Conservation (phyloP, 2,888 invertebrate genomes). For the Dusona sp. region DNA sequence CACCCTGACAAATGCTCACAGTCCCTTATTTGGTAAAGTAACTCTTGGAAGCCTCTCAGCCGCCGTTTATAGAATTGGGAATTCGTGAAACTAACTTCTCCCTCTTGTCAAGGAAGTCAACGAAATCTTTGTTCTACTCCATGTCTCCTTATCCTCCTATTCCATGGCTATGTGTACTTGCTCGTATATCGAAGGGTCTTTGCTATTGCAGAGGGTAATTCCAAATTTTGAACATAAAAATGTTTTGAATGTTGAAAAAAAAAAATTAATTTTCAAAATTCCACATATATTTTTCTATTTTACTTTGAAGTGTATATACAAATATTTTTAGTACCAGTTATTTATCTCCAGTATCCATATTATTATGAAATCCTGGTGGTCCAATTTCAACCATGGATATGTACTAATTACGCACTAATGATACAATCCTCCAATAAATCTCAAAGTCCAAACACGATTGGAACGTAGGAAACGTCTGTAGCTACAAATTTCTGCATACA, state of each 20-base stretch:
- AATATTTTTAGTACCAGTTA: neutral
- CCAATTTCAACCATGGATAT: neutral
- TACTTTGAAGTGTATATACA: neutral
- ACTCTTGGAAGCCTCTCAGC: slow-evolving; percentile 35
- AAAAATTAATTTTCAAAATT: neutral
- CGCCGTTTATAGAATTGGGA: slow-evolving; percentile 42
- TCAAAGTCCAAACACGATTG: neutral
- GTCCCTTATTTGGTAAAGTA: slow-evolving; percentile 29
- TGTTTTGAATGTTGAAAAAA: no score
- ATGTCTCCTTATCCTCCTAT: neutral
- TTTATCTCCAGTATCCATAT: neutral
- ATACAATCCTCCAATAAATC: slow-evolving; percentile 1
- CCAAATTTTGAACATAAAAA: neutral
- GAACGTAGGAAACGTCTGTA: neutral
- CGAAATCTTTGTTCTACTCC: slow-evolving; percentile 52
- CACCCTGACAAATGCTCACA: slow-evolving; percentile 66
- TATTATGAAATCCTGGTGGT: neutral
- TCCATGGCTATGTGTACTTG: slow-evolving; percentile 10
- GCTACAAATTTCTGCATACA: slow-evolving; percentile 31
- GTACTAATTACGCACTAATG: slow-evolving; percentile 1
- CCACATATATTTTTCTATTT: neutral
- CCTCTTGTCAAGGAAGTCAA: slow-evolving; percentile 58
- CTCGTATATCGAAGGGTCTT: neutral
- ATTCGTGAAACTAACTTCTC: slow-evolving; percentile 60
- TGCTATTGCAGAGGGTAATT: neutral